Evolutionary conservation across 2,113 vertebrate genomes (phyloP), one percentile per base, ranked within the genome.

Genomic region (Rhipidura dahli): DNA sequence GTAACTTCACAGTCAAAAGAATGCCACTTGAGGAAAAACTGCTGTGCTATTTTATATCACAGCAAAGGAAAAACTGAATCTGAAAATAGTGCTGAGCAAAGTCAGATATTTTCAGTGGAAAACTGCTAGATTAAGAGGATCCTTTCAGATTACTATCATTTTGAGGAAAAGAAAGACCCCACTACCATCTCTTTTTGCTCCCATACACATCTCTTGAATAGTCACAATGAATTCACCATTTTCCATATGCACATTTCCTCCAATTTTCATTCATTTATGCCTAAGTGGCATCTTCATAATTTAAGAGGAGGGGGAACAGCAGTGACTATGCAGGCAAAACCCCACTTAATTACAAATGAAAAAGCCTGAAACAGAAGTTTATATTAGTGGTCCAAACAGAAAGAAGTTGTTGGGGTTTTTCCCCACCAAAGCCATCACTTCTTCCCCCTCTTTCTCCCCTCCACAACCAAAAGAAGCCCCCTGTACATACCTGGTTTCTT

Each of bases 401-500:
- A 87, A 1, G 5, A 42, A 35, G 13, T 28, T 65, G 2, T 6
- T 13, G n/a, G 16, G 11, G 2, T 6, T 17, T n/a, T 18, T 37
- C 9, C 6, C 7, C 2, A 5, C 3, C 10, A 87, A 73, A 12
- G 11, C 1, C 15, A 66, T 13, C 0, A 22, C 4, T 10, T 88
- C 6, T 27, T 51, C 15, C 12, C 22, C 24, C 72, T 20, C 28
- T 37, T 37, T 31, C 6, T 11, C 5, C 5, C 3, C 10, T 1
- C 21, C 1, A 4, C 3, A 88, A 47, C 0, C 11, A 45, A 17
- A 73, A 87, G 8, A n/a, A 53, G 15, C 4, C 35, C 35, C 39
- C 24, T 16, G 24, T 28, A 97, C 98, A 96, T 71, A 99, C 99
- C 99, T 97, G 99, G 99, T 93, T 99, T 99, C 97, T 99, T 99